phyloP scores from a whole-genome alignment of 2,888 invertebrate species.

The Oasisia sp. region DNA sequence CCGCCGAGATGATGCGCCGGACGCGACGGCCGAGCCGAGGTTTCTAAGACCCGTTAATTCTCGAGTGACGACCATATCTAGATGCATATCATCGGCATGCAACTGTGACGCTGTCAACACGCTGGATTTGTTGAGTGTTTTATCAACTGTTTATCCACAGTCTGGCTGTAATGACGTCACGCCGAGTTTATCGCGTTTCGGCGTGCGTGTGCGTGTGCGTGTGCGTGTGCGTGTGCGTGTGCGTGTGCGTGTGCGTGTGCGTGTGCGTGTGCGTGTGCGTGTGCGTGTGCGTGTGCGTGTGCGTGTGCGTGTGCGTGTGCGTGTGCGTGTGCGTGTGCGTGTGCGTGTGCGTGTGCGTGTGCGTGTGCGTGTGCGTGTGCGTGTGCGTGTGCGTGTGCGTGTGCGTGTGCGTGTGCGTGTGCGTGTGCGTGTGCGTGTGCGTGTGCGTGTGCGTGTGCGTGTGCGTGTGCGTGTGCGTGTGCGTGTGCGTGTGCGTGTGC shows the following conservation, averaged over 20 bases:
- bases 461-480: no score
- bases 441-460: no score
- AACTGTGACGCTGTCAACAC: constrained; percentile 5
- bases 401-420: no score
- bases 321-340: no score
- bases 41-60: constrained; percentile 13
- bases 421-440: no score
- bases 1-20: neutral
- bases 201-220: neutral
- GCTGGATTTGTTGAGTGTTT: neutral
- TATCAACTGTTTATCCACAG: neutral
- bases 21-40: neutral
- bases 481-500: no score
- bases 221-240: neutral
- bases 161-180: neutral
- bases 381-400: no score
- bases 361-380: no score
- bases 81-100: neutral
- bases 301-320: no score
- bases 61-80: constrained; percentile 5
- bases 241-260: neutral
- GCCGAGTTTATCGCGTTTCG: neutral
- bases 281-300: no score
- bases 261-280: no score
- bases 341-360: no score